phyloP scores from a whole-genome alignment of 2,888 invertebrate species.

The Gastracanthus pulcherrimus region DNA sequence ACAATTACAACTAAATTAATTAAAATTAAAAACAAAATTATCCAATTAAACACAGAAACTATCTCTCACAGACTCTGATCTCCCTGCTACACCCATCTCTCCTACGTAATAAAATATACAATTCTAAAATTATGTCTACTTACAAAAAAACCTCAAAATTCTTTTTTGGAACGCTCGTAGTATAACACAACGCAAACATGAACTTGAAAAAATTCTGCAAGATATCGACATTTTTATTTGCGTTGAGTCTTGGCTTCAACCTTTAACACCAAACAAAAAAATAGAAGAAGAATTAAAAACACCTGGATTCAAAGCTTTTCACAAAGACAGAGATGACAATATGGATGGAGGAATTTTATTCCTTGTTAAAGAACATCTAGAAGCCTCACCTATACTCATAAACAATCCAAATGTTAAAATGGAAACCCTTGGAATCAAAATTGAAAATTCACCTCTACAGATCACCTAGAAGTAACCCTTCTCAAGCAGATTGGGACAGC shows the following conservation, averaged over 20 bases:
- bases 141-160: not conserved
- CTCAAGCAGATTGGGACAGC: too few species aligned
- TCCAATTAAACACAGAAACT: not conserved
- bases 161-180: slow-evolving; percentile 17
- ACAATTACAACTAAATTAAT: not conserved
- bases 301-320: not conserved
- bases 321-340: not conserved
- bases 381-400: not conserved
- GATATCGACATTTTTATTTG: slow-evolving; percentile 17
- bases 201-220: not conserved
- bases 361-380: not conserved
- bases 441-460: not conserved
- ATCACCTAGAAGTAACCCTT: not conserved
- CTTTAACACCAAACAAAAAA: not conserved
- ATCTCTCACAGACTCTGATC: not conserved
- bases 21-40: not conserved
- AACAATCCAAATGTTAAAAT: not conserved
- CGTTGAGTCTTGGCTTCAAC: slow-evolving; percentile 14
- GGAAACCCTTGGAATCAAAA: not conserved
- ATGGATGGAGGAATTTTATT: slow-evolving; percentile 28
- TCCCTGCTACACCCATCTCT: not conserved
- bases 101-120: not conserved
- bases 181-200: not conserved
- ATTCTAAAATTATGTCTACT: not conserved
- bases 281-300: not conserved